Percentiles rank a stretch among this genome's conserved stretches.
These are phyloP conservation scores for Morus bassanus DNA, from an alignment of 2,797 vertebrate species.

Conservation along the genomic window DNA sequence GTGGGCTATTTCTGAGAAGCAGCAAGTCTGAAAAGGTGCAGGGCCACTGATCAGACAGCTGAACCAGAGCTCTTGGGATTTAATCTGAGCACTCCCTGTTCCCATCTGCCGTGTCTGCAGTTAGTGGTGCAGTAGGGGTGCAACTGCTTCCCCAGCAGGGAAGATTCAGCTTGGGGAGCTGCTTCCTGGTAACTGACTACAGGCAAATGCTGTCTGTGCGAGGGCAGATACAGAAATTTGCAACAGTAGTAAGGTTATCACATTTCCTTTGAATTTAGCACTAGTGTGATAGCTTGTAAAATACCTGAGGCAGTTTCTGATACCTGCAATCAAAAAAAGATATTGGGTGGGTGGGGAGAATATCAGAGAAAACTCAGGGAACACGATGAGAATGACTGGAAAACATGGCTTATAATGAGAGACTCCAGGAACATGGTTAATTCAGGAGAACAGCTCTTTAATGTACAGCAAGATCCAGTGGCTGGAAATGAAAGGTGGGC, in stretches of 20 bases:
- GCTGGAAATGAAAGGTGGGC: neutral
- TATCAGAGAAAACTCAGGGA: neutral
- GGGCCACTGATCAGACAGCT: neutral
- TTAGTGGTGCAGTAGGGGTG: rapidly evolving
- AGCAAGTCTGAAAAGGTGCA: neutral
- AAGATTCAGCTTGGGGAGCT: neutral
- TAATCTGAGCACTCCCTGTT: neutral
- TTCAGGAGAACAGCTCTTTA: neutral
- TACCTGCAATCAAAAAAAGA: neutral
- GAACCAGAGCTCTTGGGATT: neutral
- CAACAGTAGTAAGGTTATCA: neutral
- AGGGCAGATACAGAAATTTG: neutral
- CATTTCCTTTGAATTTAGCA: neutral
- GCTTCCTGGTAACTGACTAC: neutral
- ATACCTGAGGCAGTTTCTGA: neutral
- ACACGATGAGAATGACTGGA: neutral
- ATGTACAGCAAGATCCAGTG: neutral
- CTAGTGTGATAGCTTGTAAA: neutral
- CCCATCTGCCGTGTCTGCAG: rapidly evolving
- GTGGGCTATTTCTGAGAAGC: neutral
- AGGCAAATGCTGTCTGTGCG: neutral
- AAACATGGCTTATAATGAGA: neutral
- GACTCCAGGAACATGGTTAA: neutral
- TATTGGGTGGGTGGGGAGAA: neutral
- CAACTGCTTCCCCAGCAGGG: neutral